phyloP scores from a whole-genome alignment of 2,113 vertebrate genomes.

The Gila orcuttii region DNA sequence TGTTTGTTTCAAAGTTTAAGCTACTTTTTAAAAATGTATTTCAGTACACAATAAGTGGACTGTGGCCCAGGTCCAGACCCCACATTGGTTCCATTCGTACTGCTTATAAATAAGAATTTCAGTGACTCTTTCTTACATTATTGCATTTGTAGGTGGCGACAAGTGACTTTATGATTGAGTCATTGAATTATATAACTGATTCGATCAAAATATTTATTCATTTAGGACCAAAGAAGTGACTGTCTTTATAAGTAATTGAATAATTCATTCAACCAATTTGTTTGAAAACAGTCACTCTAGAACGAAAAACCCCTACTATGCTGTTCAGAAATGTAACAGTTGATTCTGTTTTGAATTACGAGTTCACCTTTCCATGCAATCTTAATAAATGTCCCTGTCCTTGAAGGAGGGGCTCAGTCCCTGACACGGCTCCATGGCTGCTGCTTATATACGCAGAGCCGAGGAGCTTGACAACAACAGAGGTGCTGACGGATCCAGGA shows the following conservation, averaged over 20 bases:
- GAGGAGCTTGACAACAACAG: too few species aligned
- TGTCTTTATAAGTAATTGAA: background rate
- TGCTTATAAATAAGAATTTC: background rate
- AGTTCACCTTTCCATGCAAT: background rate
- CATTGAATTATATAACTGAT: background rate
- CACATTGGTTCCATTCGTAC: background rate
- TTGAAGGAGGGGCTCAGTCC: background rate
- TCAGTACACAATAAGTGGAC: background rate
- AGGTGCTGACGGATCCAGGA: too few species aligned
- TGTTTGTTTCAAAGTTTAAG: constrained; percentile 3
- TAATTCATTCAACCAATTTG: background rate
- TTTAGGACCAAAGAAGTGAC: background rate
- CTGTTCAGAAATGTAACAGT: background rate
- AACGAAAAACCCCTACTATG: background rate
- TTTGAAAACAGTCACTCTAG: background rate
- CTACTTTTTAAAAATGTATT: background rate
- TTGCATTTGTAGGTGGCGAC: background rate
- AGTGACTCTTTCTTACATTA: background rate
- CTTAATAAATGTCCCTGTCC: background rate
- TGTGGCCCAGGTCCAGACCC: background rate
- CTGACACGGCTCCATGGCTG: too few species aligned
- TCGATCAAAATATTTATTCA: background rate
- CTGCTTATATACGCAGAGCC: too few species aligned
- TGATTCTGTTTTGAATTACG: background rate
- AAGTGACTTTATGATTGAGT: background rate